Conservation (phyloP, 2,113 vertebrate genomes). For the Semnopithecus entellus region DNA sequence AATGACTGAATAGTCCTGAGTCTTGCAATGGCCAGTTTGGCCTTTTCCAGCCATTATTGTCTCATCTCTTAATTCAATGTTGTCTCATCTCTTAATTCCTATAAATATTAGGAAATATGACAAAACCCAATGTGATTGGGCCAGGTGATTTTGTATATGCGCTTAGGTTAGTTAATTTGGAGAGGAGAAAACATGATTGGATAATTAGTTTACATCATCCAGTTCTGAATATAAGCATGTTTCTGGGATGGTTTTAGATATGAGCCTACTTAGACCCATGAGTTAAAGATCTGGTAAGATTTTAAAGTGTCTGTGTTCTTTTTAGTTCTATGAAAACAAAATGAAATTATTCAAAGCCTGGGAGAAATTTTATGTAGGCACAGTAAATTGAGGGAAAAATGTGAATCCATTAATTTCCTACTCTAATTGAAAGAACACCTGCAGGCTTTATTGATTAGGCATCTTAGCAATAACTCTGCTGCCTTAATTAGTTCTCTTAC, state of each 20-base stretch:
- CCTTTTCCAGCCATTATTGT: neutral
- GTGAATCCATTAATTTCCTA: slow-evolving; percentile 29
- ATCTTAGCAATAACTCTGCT: slow-evolving; percentile 61
- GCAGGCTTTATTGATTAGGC: slow-evolving; percentile 69
- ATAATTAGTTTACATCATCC: neutral
- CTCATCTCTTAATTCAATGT: neutral
- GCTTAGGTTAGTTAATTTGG: neutral
- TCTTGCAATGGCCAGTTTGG: neutral
- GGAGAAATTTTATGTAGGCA: slow-evolving; percentile 37
- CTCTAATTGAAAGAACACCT: slow-evolving; percentile 59
- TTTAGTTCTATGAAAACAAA: slow-evolving; percentile 17
- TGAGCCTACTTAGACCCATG: neutral
- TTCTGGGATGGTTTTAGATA: neutral
- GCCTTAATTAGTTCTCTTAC: slow-evolving; percentile 60
- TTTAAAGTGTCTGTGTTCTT: neutral
- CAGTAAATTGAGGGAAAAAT: slow-evolving; percentile 3
- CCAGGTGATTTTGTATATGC: neutral
- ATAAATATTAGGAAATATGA: neutral
- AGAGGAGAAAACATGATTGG: neutral
- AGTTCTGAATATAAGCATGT: neutral
- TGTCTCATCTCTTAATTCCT: neutral
- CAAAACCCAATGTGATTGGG: neutral
- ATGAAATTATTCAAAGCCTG: slow-evolving; percentile 33
- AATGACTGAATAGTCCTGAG: neutral
- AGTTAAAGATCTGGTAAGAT: neutral